phyloP scores from a whole-genome alignment of 2,797 vertebrate genomes.

The Sphenopsis melanotis region DNA sequence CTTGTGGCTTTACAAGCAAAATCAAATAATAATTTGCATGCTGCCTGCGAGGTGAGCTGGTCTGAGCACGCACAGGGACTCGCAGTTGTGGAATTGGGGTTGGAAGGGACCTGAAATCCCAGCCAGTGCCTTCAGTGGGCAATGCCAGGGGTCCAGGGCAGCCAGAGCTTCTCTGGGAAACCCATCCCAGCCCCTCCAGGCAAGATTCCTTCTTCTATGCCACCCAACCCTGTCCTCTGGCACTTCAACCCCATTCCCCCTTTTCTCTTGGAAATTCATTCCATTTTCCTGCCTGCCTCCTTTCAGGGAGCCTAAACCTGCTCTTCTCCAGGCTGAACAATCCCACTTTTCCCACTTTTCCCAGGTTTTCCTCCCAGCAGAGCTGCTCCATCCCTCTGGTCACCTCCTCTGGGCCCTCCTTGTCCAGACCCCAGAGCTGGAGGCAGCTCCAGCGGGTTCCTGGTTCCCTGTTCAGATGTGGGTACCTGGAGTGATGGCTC shows the following conservation, averaged over 20 bases:
- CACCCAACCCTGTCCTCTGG: accelerated
- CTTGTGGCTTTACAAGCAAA: accelerated
- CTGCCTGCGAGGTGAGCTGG: background rate
- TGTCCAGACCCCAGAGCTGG: background rate
- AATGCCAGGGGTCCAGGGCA: background rate
- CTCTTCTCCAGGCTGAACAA: background rate
- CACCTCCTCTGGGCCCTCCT: background rate
- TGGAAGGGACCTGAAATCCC: background rate
- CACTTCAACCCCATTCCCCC: background rate
- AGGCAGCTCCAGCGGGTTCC: background rate
- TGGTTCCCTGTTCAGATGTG: accelerated
- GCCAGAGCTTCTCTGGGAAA: background rate
- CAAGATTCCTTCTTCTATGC: background rate
- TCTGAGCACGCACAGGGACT: accelerated
- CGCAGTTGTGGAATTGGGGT: accelerated
- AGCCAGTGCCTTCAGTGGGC: accelerated
- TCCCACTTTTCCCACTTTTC: background rate
- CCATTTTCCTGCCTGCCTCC: too few species aligned
- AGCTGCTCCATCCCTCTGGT: background rate
- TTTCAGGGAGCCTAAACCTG: background rate
- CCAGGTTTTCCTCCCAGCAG: background rate
- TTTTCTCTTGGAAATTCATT: background rate
- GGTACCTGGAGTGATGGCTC: background rate
- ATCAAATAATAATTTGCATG: accelerated
- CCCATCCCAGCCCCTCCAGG: background rate